Conservation (phyloP, 2,888 invertebrate species). For the Crocallis elinguaria region DNA sequence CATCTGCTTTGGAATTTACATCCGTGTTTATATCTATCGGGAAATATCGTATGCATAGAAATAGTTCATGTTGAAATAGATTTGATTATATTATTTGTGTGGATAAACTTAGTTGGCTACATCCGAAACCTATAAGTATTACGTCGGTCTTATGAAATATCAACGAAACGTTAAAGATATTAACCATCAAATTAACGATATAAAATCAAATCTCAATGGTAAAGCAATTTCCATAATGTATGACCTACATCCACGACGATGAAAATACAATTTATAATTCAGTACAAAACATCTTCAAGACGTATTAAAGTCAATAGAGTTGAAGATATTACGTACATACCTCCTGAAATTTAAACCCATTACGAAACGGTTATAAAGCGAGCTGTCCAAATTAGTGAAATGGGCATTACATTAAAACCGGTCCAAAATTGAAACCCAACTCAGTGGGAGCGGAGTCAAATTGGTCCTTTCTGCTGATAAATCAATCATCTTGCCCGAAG, state of each 20-base stretch:
- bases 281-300: slow-evolving; percentile 1
- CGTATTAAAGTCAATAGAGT: not conserved
- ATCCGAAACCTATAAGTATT: not conserved
- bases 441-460: not conserved
- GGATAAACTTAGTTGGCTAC: slow-evolving; percentile 6
- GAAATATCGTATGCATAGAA: slow-evolving; percentile 9
- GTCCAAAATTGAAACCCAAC: slow-evolving; percentile 1
- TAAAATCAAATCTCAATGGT: slow-evolving; percentile 37
- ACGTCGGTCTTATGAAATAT: not conserved
- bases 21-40: slow-evolving; percentile 4
- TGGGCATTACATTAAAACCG: not conserved
- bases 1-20: slow-evolving; percentile 1
- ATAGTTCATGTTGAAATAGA: slow-evolving; percentile 12
- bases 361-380: not conserved
- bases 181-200: slow-evolving; percentile 23
- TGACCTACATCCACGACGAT: slow-evolving; percentile 35
- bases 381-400: not conserved
- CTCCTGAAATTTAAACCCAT: not conserved
- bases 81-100: slow-evolving; percentile 15
- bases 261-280: not conserved
- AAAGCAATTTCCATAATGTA: slow-evolving; percentile 31
- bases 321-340: not conserved
- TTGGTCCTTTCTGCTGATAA: slow-evolving; percentile 23
- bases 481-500: slow-evolving; percentile 34
- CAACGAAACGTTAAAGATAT: slow-evolving; percentile 22